Evolutionary conservation across 1,140 invertebrate species (phyloP), one percentile per base, ranked within the genome.

Genomic region (Capitella teleta): DNA sequence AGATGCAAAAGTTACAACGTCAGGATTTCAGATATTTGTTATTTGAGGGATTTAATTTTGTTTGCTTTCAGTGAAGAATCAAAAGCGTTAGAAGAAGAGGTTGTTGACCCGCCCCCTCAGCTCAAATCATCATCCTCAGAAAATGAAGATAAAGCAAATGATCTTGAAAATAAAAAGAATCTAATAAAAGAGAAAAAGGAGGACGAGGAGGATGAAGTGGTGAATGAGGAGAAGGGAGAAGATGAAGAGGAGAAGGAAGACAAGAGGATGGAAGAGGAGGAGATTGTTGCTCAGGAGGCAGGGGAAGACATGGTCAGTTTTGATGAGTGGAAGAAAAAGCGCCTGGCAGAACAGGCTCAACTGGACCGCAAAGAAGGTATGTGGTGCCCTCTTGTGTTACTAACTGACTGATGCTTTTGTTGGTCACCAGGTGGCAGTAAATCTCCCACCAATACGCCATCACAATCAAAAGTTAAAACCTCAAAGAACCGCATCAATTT

Each of bases 271-370:
- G 14, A 40, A 25, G 23, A 43, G 4, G 49, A 42, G 18, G 40
- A 51, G n/a, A n/a, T 16, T 21, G 28, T 50, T 4, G 12, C 18
- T 50, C 37, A 25, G 24, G 25, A 24, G 1, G 28, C 34, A 16
- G 36, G 28, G 24, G n/a, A 44, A 28, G 85, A 86, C 52, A 91
- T 93, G 64, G 87, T 87, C 3, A 89, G 87, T 0, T 92, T 91
- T 68, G 87, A 84, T n/a, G 88, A 93, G 67, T 92, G 88, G 88
- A 82, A 87, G 1, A 85, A 90, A 63, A 87, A 89, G 63, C 81
- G 86, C 60, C 70, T 89, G 49, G 42, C 12, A 40, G 21, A 44
- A 24, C 16, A 44, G 25, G 85, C 85, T 58, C 86, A 88, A 61
- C 85, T 78, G 8, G 86, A 84, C 67, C 85, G 84, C 59, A 61